These are phyloP conservation scores for Sapayoa aenigma DNA, from an alignment of 2,113 vertebrate genomes.

Conservation along the genomic window DNA sequence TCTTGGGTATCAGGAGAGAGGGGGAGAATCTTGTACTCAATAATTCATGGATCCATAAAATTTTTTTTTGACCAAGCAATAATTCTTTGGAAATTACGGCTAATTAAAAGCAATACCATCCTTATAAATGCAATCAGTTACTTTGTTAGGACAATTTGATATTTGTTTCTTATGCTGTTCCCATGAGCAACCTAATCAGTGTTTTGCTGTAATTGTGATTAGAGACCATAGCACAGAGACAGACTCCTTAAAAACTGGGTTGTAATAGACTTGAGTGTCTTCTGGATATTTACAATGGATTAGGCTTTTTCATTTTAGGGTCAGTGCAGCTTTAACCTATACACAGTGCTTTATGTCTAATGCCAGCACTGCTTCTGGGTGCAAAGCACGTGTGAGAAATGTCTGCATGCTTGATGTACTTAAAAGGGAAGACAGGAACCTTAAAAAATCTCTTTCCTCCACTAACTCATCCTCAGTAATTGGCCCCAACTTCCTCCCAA, in stretches of 20 bases:
- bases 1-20: background rate
- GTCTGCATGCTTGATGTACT: background rate
- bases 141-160: constrained; percentile 1
- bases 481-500: background rate
- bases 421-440: background rate
- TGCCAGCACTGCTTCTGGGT: background rate
- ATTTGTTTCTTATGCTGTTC: background rate
- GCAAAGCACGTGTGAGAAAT: background rate
- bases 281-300: constrained; percentile 2
- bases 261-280: background rate
- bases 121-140: background rate
- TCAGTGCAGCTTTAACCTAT: background rate
- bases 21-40: background rate
- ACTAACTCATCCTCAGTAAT: background rate
- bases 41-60: constrained; percentile 27
- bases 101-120: constrained; percentile 47
- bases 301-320: background rate
- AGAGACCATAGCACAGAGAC: background rate
- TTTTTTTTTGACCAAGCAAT: background rate
- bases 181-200: background rate
- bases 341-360: background rate
- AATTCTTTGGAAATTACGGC: constrained; percentile 24
- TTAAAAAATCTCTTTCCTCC: background rate
- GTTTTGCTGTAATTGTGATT: background rate
- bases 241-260: background rate